A percentile compares a stretch with the other conserved stretches of the same genome.
phyloP scores from a whole-genome alignment of 2,888 invertebrate species.

The Drosophila paramelanica region DNA sequence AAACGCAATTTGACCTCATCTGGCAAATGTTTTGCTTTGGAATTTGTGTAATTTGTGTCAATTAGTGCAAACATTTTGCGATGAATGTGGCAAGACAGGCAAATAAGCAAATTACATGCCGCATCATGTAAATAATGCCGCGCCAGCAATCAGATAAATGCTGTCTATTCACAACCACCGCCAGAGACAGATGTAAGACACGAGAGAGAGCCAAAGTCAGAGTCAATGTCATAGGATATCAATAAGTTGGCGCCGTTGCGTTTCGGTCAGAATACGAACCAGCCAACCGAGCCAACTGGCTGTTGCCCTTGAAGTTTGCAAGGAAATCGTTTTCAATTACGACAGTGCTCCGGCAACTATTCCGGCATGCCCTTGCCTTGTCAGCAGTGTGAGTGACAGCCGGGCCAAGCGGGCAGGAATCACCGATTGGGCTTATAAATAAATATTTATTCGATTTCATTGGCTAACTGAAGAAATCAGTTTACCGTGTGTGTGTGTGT shows the following conservation, averaged over 20 bases:
- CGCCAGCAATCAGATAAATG: conserved; percentile 56
- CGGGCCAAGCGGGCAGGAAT: conserved; percentile 8
- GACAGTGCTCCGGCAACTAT: conserved; percentile 59
- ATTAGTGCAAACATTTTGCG: conserved; percentile 63
- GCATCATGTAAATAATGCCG: conserved; percentile 41
- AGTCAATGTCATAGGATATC: conserved; percentile 65
- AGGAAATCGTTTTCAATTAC: conserved; percentile 79
- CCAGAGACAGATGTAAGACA: not conserved
- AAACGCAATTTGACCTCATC: conserved; percentile 43
- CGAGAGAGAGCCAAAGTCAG: conserved; percentile 13
- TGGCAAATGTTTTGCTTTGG: conserved; percentile 39
- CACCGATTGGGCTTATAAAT: conserved; percentile 58
- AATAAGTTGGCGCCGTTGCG: conserved; percentile 67
- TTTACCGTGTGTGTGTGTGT: too few relatives aligned
- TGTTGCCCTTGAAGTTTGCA: conserved; percentile 65
- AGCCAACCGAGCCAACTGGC: conserved; percentile 20
- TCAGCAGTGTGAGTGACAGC: conserved; percentile 46
- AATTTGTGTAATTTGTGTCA: conserved; percentile 66
- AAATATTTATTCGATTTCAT: conserved; percentile 76
- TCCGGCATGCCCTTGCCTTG: conserved; percentile 66
- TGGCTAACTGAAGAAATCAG: conserved; percentile 62
- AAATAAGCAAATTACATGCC: conserved; percentile 56
- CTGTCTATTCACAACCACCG: conserved; percentile 6
- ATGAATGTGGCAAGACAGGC: conserved; percentile 18
- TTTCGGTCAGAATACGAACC: conserved; percentile 20